Evolutionary conservation across 2,113 vertebrate genomes (phyloP).

Genomic region (Callorhinus ursinus): DNA sequence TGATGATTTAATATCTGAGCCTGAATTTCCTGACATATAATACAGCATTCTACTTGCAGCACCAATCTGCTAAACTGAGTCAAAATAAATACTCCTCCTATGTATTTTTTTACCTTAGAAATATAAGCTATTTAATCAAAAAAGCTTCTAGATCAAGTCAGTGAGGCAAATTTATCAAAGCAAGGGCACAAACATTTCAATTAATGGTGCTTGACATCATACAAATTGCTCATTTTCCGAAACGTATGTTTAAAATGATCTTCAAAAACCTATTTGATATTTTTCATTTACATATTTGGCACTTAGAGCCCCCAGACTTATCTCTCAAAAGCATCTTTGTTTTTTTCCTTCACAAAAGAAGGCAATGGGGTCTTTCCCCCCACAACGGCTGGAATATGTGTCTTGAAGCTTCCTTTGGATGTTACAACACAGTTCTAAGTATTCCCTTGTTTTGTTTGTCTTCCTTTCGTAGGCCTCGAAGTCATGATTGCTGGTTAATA

Average conservation of each 20-base stretch:
- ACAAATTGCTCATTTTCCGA: constrained; percentile 83
- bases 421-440: constrained; percentile 70
- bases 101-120: constrained; percentile 58
- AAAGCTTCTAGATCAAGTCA: constrained; percentile 77
- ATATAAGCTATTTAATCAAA: constrained; percentile 68
- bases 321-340: constrained; percentile 60
- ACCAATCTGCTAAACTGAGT: constrained; percentile 36
- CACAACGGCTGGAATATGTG: background rate
- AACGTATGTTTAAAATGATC: constrained; percentile 77
- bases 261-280: constrained; percentile 80
- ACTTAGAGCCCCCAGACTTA: constrained; percentile 73
- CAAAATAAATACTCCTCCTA: constrained; percentile 30
- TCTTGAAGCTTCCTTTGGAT: constrained; percentile 59
- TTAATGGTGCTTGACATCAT: constrained; percentile 82
- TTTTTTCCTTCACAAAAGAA: constrained; percentile 69
- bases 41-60: background rate
- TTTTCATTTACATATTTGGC: constrained; percentile 79
- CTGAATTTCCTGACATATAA: background rate
- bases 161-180: constrained; percentile 81
- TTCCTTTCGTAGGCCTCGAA: constrained; percentile 58
- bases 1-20: background rate
- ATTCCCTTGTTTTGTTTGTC: background rate
- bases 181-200: constrained; percentile 81
- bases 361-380: constrained; percentile 14
- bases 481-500: background rate